Evolutionary conservation across 1,140 invertebrate species (phyloP).

Genomic region (Caerostris extrusa): DNA sequence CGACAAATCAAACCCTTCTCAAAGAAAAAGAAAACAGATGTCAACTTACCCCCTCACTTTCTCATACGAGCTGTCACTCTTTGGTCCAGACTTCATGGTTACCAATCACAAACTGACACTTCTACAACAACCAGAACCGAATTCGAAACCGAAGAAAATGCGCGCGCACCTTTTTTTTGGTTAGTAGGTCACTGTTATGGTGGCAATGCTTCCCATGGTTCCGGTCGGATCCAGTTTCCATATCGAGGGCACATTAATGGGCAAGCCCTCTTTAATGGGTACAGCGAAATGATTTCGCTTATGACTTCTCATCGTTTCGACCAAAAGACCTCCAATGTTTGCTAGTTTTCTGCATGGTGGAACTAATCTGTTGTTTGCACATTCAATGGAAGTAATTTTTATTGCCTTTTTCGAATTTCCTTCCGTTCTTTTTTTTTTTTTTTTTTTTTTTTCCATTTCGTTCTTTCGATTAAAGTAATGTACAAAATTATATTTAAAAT

Average conservation of each 20-base stretch:
- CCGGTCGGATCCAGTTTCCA: neutral
- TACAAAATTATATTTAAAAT: neutral
- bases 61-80: neutral
- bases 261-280: neutral
- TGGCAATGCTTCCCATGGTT: neutral
- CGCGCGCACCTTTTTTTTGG: neutral
- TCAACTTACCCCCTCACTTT: constrained; percentile 37
- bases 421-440: neutral
- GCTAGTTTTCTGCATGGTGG: neutral
- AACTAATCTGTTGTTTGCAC: constrained; percentile 32
- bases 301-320: neutral
- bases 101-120: neutral
- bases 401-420: neutral
- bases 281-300: neutral
- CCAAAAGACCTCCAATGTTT: neutral
- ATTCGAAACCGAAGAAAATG: neutral
- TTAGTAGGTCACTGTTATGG: constrained; percentile 42
- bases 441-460: neutral
- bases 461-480: neutral
- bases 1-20: no score
- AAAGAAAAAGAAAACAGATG: neutral
- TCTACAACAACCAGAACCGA: neutral
- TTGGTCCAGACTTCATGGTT: constrained; percentile 19
- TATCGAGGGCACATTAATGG: constrained; percentile 15
- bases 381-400: neutral